Base-by-base conservation (phyloP, 2,797 vertebrate genomes). In the Rhinogobio ventralis region DNA sequence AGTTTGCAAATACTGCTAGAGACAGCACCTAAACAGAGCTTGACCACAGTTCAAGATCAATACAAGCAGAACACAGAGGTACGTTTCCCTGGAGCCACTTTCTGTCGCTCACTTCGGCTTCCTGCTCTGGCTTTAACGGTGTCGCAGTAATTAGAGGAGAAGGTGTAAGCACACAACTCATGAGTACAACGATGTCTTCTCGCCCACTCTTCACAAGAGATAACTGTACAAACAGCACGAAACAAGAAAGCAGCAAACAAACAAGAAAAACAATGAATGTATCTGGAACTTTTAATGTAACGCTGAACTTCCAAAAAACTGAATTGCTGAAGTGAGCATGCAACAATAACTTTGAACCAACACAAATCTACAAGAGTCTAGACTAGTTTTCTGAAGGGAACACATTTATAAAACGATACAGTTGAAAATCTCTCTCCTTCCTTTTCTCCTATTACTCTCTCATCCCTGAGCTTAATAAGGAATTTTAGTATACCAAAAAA, bases 1-100 rank as follows among this genome's bases (percentile, higher is more conserved):
- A 57, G 62, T 69, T 77, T 46, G 64, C 49, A 84, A 84, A 84
- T 83, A 57, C 49, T 69, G 74, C 57, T 66, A 57, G 30, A 83
- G 71, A 83, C 57, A 75, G 57, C 66, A 84, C 13, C 75, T 77
- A 23, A 84, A 49, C 82, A 78, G 74, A 14, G 25, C 74, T 25
- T 78, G 74, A 69, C 82, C 82, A 57, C 82, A 78, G 82, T 46
- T 84, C 64, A 78, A 84, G 82, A 84, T 68, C 64, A 77, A 71
- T 78, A 78, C 51, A 84, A 68, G 25, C 73, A 28, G 28, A 66
- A 57, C 62, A 68, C 66, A n/a, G 51, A 71, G 25, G 36, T 68
- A 28, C 33, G 82, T 77, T 78, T 78, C 74, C 75, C 51, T 71
- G 51, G 66, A 84, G 82, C 66, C 74, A 57, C 74, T 84, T 78